Percentiles rank a stretch among this genome's conserved stretches.
These are phyloP conservation scores for Hypocryptadius cinnamomeus DNA, from an alignment of 2,113 vertebrate genomes.

Conservation along the genomic window DNA sequence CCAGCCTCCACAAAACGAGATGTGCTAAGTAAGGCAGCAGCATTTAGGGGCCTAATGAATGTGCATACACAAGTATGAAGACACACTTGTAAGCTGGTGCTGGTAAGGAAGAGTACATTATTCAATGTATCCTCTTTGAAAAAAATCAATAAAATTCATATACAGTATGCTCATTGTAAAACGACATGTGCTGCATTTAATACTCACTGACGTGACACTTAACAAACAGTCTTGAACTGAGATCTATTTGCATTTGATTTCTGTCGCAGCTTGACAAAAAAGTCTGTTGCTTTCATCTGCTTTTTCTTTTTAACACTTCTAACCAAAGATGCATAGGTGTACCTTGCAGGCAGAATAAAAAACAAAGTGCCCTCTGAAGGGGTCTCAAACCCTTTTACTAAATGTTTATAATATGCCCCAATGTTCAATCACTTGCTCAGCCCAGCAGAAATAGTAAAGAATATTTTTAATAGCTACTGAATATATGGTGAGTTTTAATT, in stretches of 20 bases:
- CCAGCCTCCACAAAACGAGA: constrained; percentile 38
- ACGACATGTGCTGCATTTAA: constrained; percentile 61
- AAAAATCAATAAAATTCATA: constrained; percentile 68
- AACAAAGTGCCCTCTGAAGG: constrained; percentile 28
- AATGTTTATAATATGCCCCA: neutral
- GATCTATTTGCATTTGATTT: constrained; percentile 71
- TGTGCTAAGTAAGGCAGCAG: constrained; percentile 13
- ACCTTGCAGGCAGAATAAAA: constrained; percentile 48
- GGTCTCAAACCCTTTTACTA: constrained; percentile 6
- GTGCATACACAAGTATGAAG: constrained; percentile 24
- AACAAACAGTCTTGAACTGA: constrained; percentile 71
- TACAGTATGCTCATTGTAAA: constrained; percentile 62
- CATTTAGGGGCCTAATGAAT: constrained; percentile 46
- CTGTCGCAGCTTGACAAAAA: constrained; percentile 64
- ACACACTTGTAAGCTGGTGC: constrained; percentile 28
- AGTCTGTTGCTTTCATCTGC: constrained; percentile 61
- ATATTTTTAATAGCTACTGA: neutral
- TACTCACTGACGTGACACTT: constrained; percentile 62
- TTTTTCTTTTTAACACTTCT: constrained; percentile 55
- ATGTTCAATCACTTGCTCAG: neutral
- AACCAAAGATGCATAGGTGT: constrained; percentile 44
- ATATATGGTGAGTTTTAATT: constrained; percentile 12
- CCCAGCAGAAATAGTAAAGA: neutral
- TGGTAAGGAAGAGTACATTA: constrained; percentile 45
- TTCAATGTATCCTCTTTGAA: constrained; percentile 58